A percentile compares a stretch with the other conserved stretches of the same genome.
Evolutionary conservation across 2,888 invertebrate genomes (phyloP).

Genomic region (Heliconius ismenius): DNA sequence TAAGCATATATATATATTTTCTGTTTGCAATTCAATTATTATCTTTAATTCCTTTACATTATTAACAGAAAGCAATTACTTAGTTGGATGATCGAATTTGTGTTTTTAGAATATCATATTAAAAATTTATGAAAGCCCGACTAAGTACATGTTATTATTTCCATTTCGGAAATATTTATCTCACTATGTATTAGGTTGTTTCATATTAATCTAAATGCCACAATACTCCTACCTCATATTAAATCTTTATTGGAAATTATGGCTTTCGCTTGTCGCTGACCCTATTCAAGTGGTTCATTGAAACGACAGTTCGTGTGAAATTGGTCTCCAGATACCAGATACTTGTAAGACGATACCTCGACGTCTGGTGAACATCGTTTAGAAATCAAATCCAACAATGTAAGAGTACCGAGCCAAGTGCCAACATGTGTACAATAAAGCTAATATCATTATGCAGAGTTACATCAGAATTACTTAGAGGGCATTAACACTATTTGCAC

Average conservation of each 20-base stretch:
- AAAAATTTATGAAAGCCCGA: not conserved
- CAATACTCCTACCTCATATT: not conserved
- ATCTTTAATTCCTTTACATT: not conserved
- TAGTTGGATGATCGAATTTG: not conserved
- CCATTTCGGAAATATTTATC: not conserved
- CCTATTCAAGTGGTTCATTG: conserved; percentile 38
- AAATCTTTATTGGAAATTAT: conserved; percentile 32
- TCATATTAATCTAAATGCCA: not conserved
- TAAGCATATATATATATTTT: not conserved
- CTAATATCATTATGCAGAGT: conserved; percentile 51
- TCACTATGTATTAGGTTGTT: not conserved
- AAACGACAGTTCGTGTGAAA: conserved; percentile 71
- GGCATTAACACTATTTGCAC: conserved; percentile 38
- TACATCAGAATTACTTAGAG: conserved; percentile 46
- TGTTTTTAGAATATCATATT: not conserved
- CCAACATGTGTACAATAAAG: conserved; percentile 72
- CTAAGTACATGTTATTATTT: not conserved
- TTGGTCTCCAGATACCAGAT: conserved; percentile 54
- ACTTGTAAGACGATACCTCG: conserved; percentile 70
- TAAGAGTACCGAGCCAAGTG: conserved; percentile 53
- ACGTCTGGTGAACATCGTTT: conserved; percentile 74
- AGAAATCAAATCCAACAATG: conserved; percentile 65
- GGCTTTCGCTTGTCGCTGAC: conserved; percentile 37
- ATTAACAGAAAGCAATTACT: not conserved
- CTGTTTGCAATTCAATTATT: not conserved